Evolutionary conservation across 2,797 vertebrate species (phyloP).

Genomic region (Dallia pectoralis): DNA sequence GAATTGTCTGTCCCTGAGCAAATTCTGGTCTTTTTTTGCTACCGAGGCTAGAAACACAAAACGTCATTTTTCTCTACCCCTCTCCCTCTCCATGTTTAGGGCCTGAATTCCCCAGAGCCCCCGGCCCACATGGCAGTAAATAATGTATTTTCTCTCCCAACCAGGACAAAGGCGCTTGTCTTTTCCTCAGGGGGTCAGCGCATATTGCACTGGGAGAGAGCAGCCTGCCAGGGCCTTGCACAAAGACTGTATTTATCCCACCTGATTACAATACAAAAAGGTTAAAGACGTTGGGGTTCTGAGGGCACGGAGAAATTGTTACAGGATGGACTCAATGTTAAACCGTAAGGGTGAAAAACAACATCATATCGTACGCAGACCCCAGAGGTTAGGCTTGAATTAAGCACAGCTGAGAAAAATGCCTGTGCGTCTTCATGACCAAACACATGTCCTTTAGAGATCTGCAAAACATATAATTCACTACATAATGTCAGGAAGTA

Average conservation of each 20-base stretch:
- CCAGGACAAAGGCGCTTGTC: conserved; percentile 56
- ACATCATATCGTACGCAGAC: neutral
- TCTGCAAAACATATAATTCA: neutral
- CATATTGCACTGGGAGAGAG: conserved; percentile 55
- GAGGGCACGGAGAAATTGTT: conserved; percentile 49
- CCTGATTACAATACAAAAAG: conserved; percentile 58
- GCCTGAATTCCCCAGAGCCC: conserved; percentile 22
- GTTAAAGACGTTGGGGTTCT: conserved; percentile 56
- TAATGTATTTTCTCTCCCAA: conserved; percentile 62
- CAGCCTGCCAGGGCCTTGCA: conserved; percentile 48
- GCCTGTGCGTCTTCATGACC: neutral
- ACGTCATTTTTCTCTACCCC: conserved; percentile 23
- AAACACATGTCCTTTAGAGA: neutral
- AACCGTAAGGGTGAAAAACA: neutral
- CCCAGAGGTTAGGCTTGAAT: neutral
- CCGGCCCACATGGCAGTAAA: conserved; percentile 56
- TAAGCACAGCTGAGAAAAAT: neutral
- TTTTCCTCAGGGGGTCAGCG: conserved; percentile 57
- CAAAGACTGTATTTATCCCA: conserved; percentile 59
- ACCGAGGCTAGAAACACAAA: conserved; percentile 21
- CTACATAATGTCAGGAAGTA: too few species aligned
- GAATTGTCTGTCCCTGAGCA: conserved; percentile 50
- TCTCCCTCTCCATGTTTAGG: conserved; percentile 26
- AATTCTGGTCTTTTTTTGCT: conserved; percentile 29
- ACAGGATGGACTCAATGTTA: neutral